These are phyloP conservation scores for Branchinecta sandiegonensis DNA, from an alignment of 2,888 invertebrate genomes.

Conservation along the genomic window DNA sequence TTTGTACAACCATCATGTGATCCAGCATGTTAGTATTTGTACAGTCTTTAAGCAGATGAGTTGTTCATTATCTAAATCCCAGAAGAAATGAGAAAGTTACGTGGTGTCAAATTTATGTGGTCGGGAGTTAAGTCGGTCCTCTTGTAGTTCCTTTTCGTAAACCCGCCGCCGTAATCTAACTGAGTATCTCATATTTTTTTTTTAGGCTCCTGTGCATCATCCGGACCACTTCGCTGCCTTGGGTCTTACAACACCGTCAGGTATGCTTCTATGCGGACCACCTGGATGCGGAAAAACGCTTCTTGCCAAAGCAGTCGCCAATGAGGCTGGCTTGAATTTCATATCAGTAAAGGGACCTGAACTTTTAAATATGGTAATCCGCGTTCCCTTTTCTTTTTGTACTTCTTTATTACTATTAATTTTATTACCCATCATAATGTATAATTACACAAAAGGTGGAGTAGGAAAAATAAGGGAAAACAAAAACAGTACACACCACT, in stretches of 20 bases:
- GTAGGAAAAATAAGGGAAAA: conserved; percentile 13
- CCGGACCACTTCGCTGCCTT: conserved; percentile 61
- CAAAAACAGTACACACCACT: not conserved
- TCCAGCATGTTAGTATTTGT: no score
- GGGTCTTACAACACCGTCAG: conserved; percentile 66
- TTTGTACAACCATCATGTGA: no score
- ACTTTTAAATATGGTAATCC: conserved; percentile 76
- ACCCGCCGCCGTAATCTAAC: no score
- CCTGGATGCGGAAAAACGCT: conserved; percentile 95
- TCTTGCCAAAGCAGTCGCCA: conserved; percentile 93
- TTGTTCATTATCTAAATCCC: no score
- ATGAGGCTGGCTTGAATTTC: conserved; percentile 96
- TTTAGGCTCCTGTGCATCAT: conserved; percentile 72
- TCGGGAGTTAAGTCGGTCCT: no score
- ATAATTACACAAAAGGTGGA: no score
- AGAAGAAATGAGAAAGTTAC: no score
- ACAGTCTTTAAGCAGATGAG: no score
- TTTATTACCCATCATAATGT: no score
- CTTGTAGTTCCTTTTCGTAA: no score
- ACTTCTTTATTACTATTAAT: no score
- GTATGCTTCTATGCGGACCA: conserved; percentile 87
- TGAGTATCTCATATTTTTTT: conserved; percentile 25
- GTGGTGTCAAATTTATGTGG: no score
- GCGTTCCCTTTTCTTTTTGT: not conserved
- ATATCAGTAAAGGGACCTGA: conserved; percentile 98